Percentiles rank a stretch among this genome's conserved stretches.
Conservation (phyloP, 1,140 invertebrate genomes). For the Pectinophora gossypiella region DNA sequence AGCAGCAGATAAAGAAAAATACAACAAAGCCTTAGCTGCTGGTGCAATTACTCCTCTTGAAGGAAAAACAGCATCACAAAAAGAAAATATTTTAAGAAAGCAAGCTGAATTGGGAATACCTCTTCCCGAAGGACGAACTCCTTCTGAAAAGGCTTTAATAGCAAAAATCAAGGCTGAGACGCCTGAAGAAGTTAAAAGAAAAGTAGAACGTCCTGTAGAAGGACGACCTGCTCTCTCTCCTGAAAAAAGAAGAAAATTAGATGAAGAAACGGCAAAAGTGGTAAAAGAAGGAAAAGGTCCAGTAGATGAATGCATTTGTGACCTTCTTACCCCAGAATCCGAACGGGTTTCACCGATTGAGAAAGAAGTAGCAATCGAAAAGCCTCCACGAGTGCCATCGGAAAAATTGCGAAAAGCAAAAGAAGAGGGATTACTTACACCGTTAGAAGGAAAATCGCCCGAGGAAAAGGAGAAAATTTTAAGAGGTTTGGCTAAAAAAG, state of each 20-base stretch:
- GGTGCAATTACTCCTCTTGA: constrained; percentile 27
- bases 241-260: constrained; percentile 22
- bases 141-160: constrained; percentile 28
- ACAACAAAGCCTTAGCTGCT: constrained; percentile 14
- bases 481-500: constrained; percentile 20
- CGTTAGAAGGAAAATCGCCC: constrained; percentile 27
- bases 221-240: background rate
- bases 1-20: constrained; percentile 24
- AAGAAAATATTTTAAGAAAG: constrained; percentile 28
- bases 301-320: constrained; percentile 31
- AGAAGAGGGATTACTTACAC: constrained; percentile 24
- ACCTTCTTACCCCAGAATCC: constrained; percentile 22
- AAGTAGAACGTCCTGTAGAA: background rate
- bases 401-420: constrained; percentile 24
- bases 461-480: constrained; percentile 37
- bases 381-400: background rate
- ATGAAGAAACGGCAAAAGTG: constrained; percentile 14
- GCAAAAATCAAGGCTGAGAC: constrained; percentile 6
- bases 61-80: constrained; percentile 24
- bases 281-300: constrained; percentile 29
- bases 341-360: background rate
- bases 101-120: constrained; percentile 14
- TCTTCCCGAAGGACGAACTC: constrained; percentile 20
- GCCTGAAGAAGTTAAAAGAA: constrained; percentile 13
- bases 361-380: background rate